Evolutionary conservation across 2,113 vertebrate genomes (phyloP), one percentile per base, ranked within the genome.

Genomic region (Triplophysa siluroides): DNA sequence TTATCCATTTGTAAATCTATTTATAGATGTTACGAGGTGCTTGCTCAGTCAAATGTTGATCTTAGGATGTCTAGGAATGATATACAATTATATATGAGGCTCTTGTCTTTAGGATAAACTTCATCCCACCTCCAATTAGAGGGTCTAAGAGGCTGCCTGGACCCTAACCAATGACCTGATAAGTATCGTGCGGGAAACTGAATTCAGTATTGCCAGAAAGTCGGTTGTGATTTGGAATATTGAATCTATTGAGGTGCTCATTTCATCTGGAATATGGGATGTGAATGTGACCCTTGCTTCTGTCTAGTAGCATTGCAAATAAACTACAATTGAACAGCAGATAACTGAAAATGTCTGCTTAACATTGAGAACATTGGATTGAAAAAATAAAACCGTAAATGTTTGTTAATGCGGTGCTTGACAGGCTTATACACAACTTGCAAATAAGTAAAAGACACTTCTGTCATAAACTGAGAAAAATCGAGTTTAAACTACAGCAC

Each of bases 401-500:
- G 58, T 65, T 67, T 64, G 33, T 50, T 47, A 71, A 78, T 64
- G 81, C 45, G 61, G 60, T n/a, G 61, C 50, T 65, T 63, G 75
- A 73, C 56, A 61, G 70, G 64, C 74, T 73, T 82, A 65, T 82
- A 83, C 69, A 74, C 63, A 78, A 61, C 69, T 74, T 64, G 43
- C 61, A 78, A 67, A 58, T 45, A 62, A 74, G 76, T 33, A 61
- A 71, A 67, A 83, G 69, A 74, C 61, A 73, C 60, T 54, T 78
- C 81, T 73, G 80, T 81, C 67, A 10, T 29, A 63, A 79, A 79
- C 67, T 47, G 41, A 77, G 26, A 62, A 63, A 72, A 78, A 47
- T 65, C 38, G 47, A 78, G 66, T 77, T 65, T 61, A 69, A 65
- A 78, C 60, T 78, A 78, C 75, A 82, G 75, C 75, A 82, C 81